phyloP scores from a whole-genome alignment of 2,113 vertebrate genomes.

The Aleadryas rufinucha region DNA sequence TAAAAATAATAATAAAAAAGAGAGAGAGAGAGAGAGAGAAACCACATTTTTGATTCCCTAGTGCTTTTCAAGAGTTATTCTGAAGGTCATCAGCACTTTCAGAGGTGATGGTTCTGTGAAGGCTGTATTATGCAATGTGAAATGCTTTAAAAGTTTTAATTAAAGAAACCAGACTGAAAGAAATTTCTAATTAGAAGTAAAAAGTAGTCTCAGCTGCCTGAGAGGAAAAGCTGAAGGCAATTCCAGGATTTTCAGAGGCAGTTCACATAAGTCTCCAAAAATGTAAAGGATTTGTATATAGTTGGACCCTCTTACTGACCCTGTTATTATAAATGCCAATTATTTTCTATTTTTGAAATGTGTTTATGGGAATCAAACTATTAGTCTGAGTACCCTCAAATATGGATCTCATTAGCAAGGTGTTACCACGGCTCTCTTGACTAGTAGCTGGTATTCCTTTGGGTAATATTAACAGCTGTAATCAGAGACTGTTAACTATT shows the following conservation, averaged over 20 bases:
- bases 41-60: background rate
- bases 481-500: conserved; percentile 49
- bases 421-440: background rate
- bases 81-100: background rate
- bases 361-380: background rate
- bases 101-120: background rate
- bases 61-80: background rate
- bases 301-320: background rate
- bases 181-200: background rate
- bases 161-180: background rate
- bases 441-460: conserved; percentile 26
- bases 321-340: background rate
- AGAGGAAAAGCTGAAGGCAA: background rate
- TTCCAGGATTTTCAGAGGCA: background rate
- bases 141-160: background rate
- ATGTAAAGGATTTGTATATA: background rate
- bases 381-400: background rate
- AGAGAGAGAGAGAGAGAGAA: fast-evolving
- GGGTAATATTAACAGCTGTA: conserved; percentile 52
- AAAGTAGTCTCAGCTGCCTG: background rate
- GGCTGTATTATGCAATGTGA: background rate
- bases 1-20: too few species aligned
- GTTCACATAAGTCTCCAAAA: background rate
- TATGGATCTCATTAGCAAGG: conserved; percentile 25
- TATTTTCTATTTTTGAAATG: background rate